Evolutionary conservation across 1,140 invertebrate genomes (phyloP), one percentile per base, ranked within the genome.

Genomic region (Phortica variegata): DNA sequence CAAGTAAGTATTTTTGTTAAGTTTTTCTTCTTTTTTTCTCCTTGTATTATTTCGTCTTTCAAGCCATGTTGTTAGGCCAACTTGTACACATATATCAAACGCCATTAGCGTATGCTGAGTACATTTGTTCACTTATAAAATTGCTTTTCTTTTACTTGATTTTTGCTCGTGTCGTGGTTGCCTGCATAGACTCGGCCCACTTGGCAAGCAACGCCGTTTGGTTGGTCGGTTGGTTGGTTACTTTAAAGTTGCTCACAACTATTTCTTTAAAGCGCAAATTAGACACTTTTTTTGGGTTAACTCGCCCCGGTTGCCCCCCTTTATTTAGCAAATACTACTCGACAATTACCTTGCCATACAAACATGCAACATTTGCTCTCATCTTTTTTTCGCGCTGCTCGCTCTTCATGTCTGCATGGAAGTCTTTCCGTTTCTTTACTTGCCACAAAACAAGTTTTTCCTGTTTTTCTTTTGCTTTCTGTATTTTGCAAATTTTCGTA

Each of bases 41-140:
- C n/a, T n/a, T n/a, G n/a, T n/a, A n/a, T n/a, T n/a, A n/a, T n/a
- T n/a, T n/a, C n/a, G n/a, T n/a, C n/a, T n/a, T n/a, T n/a, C n/a
- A n/a, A 63, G 63, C 63, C 63, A 66, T 66, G 49, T 63, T 63
- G 63, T 63, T 66, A 63, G 68, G 68, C 63, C 68, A 66, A 68
- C 68, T 66, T 66, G 63, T 63, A 53, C 60, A 66, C 68, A 66
- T 66, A 69, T 66, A 68, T 66, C 68, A 62, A 62, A 66, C 63
- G 68, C 61, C 43, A 50, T 54, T 49, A 63, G 60, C 63, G n/a
- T n/a, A n/a, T n/a, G n/a, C n/a, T n/a, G n/a, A n/a, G n/a, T n/a
- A n/a, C n/a, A n/a, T n/a, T n/a, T n/a, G n/a, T n/a, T n/a, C n/a
- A n/a, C n/a, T n/a, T n/a, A n/a, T n/a, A n/a, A n/a, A n/a, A n/a